These are phyloP conservation scores for Trissolcus brochymenae DNA, from an alignment of 2,888 invertebrate species.

Conservation along the genomic window DNA sequence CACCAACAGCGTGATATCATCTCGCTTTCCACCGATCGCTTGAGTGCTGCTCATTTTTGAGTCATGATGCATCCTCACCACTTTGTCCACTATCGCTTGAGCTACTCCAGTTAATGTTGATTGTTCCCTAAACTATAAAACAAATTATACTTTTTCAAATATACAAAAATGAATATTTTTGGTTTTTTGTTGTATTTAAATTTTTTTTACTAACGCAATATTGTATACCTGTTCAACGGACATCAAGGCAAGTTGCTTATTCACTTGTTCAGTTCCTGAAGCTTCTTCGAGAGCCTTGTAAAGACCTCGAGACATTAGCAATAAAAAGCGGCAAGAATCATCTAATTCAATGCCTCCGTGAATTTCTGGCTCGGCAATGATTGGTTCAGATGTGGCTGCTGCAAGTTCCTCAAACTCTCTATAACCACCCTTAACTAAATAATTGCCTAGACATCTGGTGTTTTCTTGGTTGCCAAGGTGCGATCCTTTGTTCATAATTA, in stretches of 20 bases:
- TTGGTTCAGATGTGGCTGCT: slow-evolving; percentile 85
- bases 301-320: slow-evolving; percentile 90
- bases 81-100: slow-evolving; percentile 90
- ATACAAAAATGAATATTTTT: neutral
- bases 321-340: slow-evolving; percentile 87
- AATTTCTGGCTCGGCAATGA: slow-evolving; percentile 89
- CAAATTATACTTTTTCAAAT: slow-evolving; percentile 3
- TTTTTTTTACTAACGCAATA: neutral
- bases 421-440: slow-evolving; percentile 90
- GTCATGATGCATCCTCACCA: slow-evolving; percentile 89
- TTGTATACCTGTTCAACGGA: slow-evolving; percentile 83
- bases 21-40: slow-evolving; percentile 80
- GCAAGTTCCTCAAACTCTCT: slow-evolving; percentile 85
- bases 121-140: slow-evolving; percentile 84
- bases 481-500: slow-evolving; percentile 77
- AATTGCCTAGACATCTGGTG: slow-evolving; percentile 92
- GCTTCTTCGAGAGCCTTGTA: slow-evolving; percentile 90
- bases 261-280: slow-evolving; percentile 86
- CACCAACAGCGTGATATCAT: slow-evolving; percentile 90
- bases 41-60: slow-evolving; percentile 81
- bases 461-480: slow-evolving; percentile 87
- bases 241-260: slow-evolving; percentile 87
- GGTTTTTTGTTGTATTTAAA: neutral
- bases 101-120: slow-evolving; percentile 88
- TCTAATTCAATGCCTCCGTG: slow-evolving; percentile 88